Evolutionary conservation across 2,797 vertebrate genomes (phyloP).

Genomic region (Cuniculus paca): DNA sequence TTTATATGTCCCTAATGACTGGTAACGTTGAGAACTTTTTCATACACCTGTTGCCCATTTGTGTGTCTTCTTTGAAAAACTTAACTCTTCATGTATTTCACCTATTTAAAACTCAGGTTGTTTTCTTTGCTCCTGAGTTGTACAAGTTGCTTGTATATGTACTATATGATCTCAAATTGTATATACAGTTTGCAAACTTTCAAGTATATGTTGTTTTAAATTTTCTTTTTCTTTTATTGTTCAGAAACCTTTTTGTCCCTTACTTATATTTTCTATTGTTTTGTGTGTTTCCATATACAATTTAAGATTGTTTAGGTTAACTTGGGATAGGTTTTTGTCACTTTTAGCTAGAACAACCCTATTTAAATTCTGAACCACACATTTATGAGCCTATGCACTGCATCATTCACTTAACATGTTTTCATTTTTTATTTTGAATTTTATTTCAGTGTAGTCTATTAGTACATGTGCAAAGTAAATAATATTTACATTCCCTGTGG

Average conservation of each 20-base stretch:
- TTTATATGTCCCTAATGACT: not conserved
- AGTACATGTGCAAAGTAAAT: not conserved
- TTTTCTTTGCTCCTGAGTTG: not conserved
- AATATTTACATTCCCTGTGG: not conserved
- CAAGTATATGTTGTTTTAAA: not conserved
- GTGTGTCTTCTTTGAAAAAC: not conserved
- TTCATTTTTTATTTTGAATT: not conserved
- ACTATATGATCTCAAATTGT: not conserved
- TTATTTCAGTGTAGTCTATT: not conserved
- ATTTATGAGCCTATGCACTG: not conserved
- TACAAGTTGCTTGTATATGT: not conserved
- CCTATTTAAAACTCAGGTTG: not conserved
- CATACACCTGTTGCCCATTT: not conserved
- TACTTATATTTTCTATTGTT: not conserved
- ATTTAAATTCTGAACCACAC: not conserved
- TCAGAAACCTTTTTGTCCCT: not conserved
- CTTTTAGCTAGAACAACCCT: constrained; percentile 8
- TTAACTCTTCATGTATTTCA: not conserved
- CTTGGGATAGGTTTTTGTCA: not conserved
- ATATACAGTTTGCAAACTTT: not conserved
- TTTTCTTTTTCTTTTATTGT: not conserved
- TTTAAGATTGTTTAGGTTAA: not conserved
- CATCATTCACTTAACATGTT: constrained; percentile 13
- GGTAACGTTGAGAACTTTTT: not conserved
- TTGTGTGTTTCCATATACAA: not conserved